A percentile compares a stretch with the other conserved stretches of the same genome.
phyloP scores from a whole-genome alignment of 2,888 invertebrate genomes.

The Xestoiulus laeticollis region DNA sequence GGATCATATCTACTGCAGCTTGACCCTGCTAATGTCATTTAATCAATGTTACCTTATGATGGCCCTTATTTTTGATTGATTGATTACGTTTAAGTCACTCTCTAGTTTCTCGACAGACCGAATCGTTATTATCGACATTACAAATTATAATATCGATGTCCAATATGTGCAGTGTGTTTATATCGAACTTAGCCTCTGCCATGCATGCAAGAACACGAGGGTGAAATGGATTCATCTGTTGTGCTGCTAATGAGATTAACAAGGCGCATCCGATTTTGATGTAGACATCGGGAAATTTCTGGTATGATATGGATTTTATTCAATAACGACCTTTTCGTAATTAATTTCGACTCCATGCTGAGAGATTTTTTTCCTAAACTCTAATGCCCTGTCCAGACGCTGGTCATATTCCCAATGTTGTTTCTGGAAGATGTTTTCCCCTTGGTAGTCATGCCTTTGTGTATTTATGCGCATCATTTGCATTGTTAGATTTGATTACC shows the following conservation, averaged over 20 bases:
- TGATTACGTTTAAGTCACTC: neutral
- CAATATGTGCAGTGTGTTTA: neutral
- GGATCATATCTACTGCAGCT: no score
- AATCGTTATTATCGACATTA: neutral
- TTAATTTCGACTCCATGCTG: neutral
- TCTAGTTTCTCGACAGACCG: neutral
- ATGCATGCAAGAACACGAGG: neutral
- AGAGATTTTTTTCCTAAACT: neutral
- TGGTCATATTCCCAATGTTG: neutral
- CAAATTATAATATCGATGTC: neutral
- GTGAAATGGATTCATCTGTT: neutral
- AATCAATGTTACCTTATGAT: neutral
- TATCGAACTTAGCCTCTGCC: no score
- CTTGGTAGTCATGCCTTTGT: neutral
- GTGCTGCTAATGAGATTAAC: neutral
- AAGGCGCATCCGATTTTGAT: conserved; percentile 5
- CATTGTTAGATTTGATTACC: conserved; percentile 15
- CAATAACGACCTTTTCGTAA: neutral
- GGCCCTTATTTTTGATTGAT: neutral
- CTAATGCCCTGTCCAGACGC: neutral
- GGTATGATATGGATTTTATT: neutral
- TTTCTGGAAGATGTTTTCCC: neutral
- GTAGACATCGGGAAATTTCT: neutral
- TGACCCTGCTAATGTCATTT: no score
- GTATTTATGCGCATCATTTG: conserved; percentile 29